Evolutionary conservation across 2,113 vertebrate species (phyloP).

Genomic region (Monopterus albus): DNA sequence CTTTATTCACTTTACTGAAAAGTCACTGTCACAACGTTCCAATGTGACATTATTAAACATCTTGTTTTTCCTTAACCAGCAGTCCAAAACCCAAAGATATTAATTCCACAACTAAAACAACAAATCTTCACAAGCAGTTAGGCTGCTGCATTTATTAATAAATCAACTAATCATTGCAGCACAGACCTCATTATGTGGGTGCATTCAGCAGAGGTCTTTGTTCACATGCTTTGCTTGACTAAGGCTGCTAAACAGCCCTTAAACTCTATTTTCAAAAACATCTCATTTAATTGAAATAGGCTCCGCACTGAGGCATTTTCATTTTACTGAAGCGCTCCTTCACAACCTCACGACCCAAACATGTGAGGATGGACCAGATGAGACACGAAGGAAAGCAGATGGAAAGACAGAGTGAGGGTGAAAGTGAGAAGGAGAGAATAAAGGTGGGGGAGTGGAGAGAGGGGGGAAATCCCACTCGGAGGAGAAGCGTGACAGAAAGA

Average conservation of each 20-base stretch:
- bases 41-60: neutral
- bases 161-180: neutral
- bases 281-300: conserved; percentile 19
- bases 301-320: conserved; percentile 7
- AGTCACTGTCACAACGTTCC: too few species aligned
- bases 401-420: conserved; percentile 2
- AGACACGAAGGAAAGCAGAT: conserved; percentile 4
- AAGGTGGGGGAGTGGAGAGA: neutral
- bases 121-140: neutral
- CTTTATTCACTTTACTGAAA: too few species aligned
- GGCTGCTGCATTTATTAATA: too few species aligned
- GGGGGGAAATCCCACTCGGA: conserved; percentile 38
- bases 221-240: neutral
- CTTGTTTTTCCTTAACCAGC: too few species aligned
- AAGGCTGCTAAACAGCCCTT: conserved; percentile 3
- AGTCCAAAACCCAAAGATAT: too few species aligned
- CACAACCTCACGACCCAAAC: conserved; percentile 1
- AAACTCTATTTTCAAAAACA: conserved; percentile 5
- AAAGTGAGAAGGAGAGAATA: neutral
- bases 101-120: too few species aligned
- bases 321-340: conserved; percentile 33
- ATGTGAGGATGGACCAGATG: conserved; percentile 8
- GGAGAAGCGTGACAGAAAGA: conserved; percentile 27
- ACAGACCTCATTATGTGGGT: neutral
- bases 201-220: conserved; percentile 1